These are phyloP conservation scores for Endomychus coccineus DNA, from an alignment of 2,888 invertebrate species.

Conservation along the genomic window DNA sequence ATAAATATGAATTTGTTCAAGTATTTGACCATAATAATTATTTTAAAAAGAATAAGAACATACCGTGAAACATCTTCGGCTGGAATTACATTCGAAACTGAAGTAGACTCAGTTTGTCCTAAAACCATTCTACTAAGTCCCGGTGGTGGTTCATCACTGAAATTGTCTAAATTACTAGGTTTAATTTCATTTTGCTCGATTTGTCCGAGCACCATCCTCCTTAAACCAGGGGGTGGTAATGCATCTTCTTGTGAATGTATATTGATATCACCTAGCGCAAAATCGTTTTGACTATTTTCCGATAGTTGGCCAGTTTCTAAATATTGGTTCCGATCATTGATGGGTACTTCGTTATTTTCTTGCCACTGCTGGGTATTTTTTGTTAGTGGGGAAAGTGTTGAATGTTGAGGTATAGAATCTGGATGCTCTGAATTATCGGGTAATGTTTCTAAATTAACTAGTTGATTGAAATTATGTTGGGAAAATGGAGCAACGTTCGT, in stretches of 20 bases:
- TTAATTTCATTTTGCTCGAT: slow-evolving; percentile 46
- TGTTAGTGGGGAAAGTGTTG: background rate
- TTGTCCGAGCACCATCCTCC: slow-evolving; percentile 60
- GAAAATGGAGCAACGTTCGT: background rate
- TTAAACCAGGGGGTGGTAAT: slow-evolving; percentile 56
- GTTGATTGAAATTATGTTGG: slow-evolving; percentile 40
- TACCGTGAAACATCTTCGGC: no score
- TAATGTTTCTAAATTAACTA: slow-evolving; percentile 56
- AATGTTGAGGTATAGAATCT: slow-evolving; percentile 39
- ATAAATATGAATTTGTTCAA: no score
- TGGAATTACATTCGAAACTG: no score
- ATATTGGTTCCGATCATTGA: slow-evolving; percentile 67
- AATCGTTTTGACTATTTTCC: slow-evolving; percentile 41
- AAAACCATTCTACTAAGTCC: slow-evolving; percentile 60
- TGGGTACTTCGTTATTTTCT: slow-evolving; percentile 57
- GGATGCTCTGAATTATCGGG: slow-evolving; percentile 64
- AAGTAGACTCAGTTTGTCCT: slow-evolving; percentile 40
- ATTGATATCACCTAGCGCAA: slow-evolving; percentile 16
- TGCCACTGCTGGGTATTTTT: slow-evolving; percentile 51
- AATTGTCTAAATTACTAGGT: slow-evolving; percentile 28
- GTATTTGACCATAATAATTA: no score
- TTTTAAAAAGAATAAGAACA: no score
- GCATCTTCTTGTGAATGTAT: slow-evolving; percentile 35
- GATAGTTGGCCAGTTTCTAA: slow-evolving; percentile 69
- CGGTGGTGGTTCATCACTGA: slow-evolving; percentile 52